Evolutionary conservation across 30 jellyfish, hydroid and myxozoan species (phyloP).

Genomic region (Turritopsis dohrnii): DNA sequence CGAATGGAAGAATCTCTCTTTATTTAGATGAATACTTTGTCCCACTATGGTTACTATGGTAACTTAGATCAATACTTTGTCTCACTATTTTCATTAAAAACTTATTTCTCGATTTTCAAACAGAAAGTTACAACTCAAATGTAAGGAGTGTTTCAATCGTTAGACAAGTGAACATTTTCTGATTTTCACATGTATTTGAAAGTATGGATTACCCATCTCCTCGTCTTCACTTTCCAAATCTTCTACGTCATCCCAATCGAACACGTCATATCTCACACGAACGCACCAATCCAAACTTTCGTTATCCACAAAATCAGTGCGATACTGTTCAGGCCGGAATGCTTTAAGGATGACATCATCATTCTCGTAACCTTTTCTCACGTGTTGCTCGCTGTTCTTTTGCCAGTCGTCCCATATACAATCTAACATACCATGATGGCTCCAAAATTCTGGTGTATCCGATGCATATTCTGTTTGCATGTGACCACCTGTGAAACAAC

Average conservation of each 20-base stretch:
- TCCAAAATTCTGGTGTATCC: constrained; percentile 34
- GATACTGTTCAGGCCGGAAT: background rate
- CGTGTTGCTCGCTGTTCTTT: constrained; percentile 2
- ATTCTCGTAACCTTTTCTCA: background rate
- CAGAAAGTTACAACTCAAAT: too few relatives aligned
- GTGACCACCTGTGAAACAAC: constrained; percentile 24
- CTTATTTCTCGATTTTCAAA: too few relatives aligned
- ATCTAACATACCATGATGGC: constrained; percentile 37
- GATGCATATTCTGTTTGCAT: constrained; percentile 29
- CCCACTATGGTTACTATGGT: too few relatives aligned
- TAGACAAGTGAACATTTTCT: too few relatives aligned
- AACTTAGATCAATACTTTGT: too few relatives aligned
- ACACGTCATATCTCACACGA: background rate
- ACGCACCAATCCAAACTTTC: background rate
- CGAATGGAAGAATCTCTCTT: too few relatives aligned
- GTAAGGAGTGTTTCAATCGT: too few relatives aligned
- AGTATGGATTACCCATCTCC: background rate
- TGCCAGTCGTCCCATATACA: constrained; percentile 29
- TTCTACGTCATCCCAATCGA: background rate
- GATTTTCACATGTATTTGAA: too few relatives aligned
- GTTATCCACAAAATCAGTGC: background rate
- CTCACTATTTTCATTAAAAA: too few relatives aligned
- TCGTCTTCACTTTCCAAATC: background rate
- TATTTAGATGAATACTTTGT: too few relatives aligned
- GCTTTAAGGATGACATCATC: background rate